Percentiles rank a stretch among this genome's conserved stretches.
phyloP scores from a whole-genome alignment of 2,888 invertebrate genomes.

The Dermolepida albohirtum region DNA sequence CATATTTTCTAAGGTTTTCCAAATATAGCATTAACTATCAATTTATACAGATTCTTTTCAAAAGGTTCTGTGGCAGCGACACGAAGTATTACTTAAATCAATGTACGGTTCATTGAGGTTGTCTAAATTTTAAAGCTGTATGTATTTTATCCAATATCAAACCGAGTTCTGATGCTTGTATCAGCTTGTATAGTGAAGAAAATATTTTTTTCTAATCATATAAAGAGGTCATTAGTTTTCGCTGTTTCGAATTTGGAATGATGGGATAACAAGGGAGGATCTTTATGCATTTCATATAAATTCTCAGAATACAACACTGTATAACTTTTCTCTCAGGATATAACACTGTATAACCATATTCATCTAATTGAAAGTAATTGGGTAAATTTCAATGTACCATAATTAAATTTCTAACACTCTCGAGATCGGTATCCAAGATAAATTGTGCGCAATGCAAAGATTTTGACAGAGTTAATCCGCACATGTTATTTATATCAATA shows the following conservation, averaged over 20 bases:
- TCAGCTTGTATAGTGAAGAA: constrained; percentile 19
- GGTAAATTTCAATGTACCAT: background rate
- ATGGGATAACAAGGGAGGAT: constrained; percentile 14
- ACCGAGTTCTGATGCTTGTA: constrained; percentile 14
- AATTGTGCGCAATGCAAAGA: background rate
- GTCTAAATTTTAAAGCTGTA: constrained; percentile 11
- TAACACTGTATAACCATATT: constrained; percentile 7
- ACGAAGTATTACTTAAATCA: background rate
- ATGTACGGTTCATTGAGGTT: constrained; percentile 10
- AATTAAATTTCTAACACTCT: no score
- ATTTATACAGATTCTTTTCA: constrained; percentile 28
- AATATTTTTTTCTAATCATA: constrained; percentile 22
- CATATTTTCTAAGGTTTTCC: constrained; percentile 31
- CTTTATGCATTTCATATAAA: constrained; percentile 10
- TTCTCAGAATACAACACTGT: no score
- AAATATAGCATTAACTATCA: constrained; percentile 18
- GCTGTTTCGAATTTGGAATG: background rate
- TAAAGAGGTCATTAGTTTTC: constrained; percentile 32
- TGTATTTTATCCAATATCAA: constrained; percentile 8
- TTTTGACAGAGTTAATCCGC: constrained; percentile 48
- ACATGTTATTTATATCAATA: constrained; percentile 55
- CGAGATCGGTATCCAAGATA: no score
- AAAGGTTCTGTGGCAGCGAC: background rate
- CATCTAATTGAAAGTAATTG: background rate
- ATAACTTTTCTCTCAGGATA: no score